Evolutionary conservation across 1,140 invertebrate genomes (phyloP), one percentile per base, ranked within the genome.

Genomic region (Venustaconcha ellipsiformis): DNA sequence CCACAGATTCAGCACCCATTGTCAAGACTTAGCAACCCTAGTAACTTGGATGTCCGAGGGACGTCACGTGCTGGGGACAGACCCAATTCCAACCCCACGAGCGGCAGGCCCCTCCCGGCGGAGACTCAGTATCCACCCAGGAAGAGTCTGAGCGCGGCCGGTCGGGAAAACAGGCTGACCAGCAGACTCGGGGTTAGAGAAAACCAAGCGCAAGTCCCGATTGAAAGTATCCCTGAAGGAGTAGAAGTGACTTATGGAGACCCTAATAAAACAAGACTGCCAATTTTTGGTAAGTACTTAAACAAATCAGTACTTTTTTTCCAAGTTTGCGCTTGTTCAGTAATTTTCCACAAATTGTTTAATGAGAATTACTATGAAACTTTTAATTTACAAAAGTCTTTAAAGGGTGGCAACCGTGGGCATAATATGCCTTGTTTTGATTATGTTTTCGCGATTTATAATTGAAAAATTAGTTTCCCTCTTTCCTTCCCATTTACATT

Each of bases 161-260:
- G 82, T 14, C 67, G 84, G 55, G 84, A 83, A 14, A 83, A 80
- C 64, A 70, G 81, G 4, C 59, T 74, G 30, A 68, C 68, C 57
- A 71, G 70, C 59, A 64, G 70, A 8, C 23, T 72, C 2, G 70
- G 70, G 15, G 48, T 66, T 13, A 37, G 64, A 56, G 59, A 72
- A n/a, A 64, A 67, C 37, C 58, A 63, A 18, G 48, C 30, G 15
- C 78, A 77, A 17, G 65, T 80, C n/a, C 55, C 71, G 23, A 82
- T 85, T 58, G 85, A 86, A 8, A 80, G 63, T 55, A 89, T 89
- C 17, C 87, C 88, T 37, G 88, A 89, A 76, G 87, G 88, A 14
- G 82, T 87, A 14, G 87, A 89, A 73, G 84, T 89, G 20, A 84
- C 78, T 18, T 81, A 82, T 64, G 88, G 88, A 26, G 88, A 89